Percentiles rank a stretch among this genome's conserved stretches.
phyloP scores from a whole-genome alignment of 2,888 invertebrate species.

The Tenthredo livida region DNA sequence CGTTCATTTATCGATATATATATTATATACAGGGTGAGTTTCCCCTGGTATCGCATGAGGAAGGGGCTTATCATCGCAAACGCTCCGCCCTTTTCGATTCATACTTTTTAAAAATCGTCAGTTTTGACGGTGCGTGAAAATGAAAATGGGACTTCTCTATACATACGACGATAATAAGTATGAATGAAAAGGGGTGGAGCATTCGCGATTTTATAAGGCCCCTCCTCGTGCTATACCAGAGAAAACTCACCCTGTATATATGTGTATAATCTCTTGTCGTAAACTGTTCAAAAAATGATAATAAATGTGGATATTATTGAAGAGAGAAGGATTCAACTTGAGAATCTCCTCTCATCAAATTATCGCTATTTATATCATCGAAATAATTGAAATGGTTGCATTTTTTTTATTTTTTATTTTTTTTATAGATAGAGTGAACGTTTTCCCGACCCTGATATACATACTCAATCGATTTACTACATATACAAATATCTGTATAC shows the following conservation, averaged over 20 bases:
- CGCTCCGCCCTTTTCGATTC: too few species aligned
- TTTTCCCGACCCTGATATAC: background rate
- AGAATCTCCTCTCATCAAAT: background rate
- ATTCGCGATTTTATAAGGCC: too few species aligned
- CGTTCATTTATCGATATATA: too few species aligned
- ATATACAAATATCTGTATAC: background rate
- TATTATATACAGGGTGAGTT: too few species aligned
- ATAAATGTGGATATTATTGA: background rate
- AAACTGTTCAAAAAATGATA: background rate
- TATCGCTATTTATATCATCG: background rate
- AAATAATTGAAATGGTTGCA: slow-evolving; percentile 25
- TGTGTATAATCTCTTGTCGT: background rate
- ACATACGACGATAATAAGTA: too few species aligned
- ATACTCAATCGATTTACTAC: background rate
- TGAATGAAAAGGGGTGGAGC: too few species aligned
- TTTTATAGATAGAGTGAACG: slow-evolving; percentile 9
- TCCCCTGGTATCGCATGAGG: too few species aligned
- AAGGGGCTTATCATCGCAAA: too few species aligned
- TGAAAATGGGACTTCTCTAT: too few species aligned
- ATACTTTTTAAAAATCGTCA: too few species aligned
- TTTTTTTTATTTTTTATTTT: background rate
- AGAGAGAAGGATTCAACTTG: background rate
- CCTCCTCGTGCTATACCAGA: too few species aligned
- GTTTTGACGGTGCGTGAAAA: too few species aligned
- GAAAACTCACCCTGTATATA: background rate